Conservation (phyloP, 2,113 vertebrate genomes). For the Penelope pileata region DNA sequence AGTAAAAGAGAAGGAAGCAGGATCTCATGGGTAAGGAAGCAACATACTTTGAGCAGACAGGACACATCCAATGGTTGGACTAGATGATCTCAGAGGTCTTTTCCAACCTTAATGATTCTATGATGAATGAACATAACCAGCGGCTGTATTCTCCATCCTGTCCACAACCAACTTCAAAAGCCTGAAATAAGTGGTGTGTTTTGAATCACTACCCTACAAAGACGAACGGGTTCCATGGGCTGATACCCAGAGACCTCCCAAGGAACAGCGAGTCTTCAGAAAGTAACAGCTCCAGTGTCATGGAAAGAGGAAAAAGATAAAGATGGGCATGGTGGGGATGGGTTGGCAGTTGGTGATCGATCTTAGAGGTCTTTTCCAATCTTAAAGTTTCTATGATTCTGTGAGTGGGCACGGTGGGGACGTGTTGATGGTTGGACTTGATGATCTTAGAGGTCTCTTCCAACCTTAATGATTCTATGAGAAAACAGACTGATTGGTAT, state of each 20-base stretch:
- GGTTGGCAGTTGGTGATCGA: too few species aligned
- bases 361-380: too few species aligned
- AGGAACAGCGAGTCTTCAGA: rapidly evolving
- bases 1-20: background rate
- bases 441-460: too few species aligned
- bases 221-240: background rate
- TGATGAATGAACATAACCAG: background rate
- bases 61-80: rapidly evolving
- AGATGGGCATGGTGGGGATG: too few species aligned
- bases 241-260: background rate
- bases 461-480: too few species aligned
- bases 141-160: background rate
- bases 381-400: too few species aligned
- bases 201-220: background rate
- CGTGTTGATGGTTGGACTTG: too few species aligned
- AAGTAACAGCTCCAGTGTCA: background rate
- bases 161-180: background rate
- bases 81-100: background rate
- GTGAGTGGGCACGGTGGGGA: too few species aligned
- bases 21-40: background rate
- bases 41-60: background rate
- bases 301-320: background rate
- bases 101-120: background rate
- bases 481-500: background rate
- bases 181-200: background rate